Evolutionary conservation across 2,888 invertebrate genomes (phyloP).

Genomic region (Conomelus anceps): DNA sequence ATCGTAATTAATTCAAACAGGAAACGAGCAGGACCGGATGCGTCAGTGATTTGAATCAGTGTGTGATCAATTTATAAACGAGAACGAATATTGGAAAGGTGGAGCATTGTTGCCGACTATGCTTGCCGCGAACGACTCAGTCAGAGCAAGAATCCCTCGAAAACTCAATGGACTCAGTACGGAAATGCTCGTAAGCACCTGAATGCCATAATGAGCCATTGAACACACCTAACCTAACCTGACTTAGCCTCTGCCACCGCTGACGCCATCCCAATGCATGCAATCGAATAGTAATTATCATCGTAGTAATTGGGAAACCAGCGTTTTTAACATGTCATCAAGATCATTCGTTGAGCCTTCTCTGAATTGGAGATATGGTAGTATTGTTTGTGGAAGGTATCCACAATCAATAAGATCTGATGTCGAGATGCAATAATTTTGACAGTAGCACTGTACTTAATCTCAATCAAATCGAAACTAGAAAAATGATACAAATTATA

Average conservation of each 20-base stretch:
- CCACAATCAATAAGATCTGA: too few species aligned
- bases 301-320: neutral
- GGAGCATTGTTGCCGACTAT: neutral
- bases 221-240: neutral
- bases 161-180: neutral
- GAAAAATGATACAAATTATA: too few species aligned
- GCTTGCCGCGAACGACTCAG: too few species aligned
- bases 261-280: neutral
- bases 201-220: neutral
- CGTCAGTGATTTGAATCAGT: neutral
- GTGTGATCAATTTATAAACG: neutral
- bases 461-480: too few species aligned
- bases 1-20: neutral
- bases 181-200: neutral
- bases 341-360: neutral
- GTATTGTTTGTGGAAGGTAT: too few species aligned
- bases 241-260: neutral
- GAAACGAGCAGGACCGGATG: neutral
- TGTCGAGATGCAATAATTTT: too few species aligned
- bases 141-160: neutral
- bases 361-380: too few species aligned
- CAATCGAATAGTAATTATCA: neutral
- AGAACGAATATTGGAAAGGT: neutral
- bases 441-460: too few species aligned
- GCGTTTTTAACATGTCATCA: neutral